Base-by-base conservation (phyloP, 2,888 invertebrate genomes). In the Julus scandinavius region DNA sequence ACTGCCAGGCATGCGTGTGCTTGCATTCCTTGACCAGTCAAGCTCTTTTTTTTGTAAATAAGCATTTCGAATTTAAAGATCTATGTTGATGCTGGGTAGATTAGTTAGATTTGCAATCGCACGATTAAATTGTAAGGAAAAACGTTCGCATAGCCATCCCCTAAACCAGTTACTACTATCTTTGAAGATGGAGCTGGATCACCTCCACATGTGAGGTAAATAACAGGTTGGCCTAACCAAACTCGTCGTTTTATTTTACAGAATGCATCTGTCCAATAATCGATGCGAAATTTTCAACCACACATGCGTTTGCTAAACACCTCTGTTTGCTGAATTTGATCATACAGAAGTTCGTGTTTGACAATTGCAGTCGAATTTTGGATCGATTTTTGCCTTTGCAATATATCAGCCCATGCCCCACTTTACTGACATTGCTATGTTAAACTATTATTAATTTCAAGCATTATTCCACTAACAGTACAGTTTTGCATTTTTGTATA, bases 1-100 rank as follows among this genome's bases (percentile, higher is more conserved):
- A 63, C 63, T 63, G 4, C n/a, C 5, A 63, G 63, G 63, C 63
- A 58, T 58, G 58, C 58, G 11, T 58, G 58, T 15, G 58, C 58
- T 58, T 58, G 58, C 58, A 63, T 63, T 63, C 63, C n/a, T 63
- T 63, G 63, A 63, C 63, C 63, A 63, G 63, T 63, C 63, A 63
- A n/a, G 63, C 63, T 63, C n/a, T 63, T n/a, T 15, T 63, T 49
- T 49, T 49, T 49, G 6, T 9, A 49, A 63, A 63, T 63, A 17
- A n/a, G n/a, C 4, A 63, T 63, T n/a, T n/a, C n/a, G 63, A 63
- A 11, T 49, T 49, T 6, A 29, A 49, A 49, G 49, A 9, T 49
- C 6, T 11, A 49, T 63, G 54, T 9, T 54, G 54, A 54, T 15
- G 54, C 0, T 63, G n/a, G 2, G 63, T 13, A 17, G 17, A 63